These are phyloP conservation scores for Enoplosus armatus DNA, from an alignment of 2,797 vertebrate genomes.

Conservation along the genomic window DNA sequence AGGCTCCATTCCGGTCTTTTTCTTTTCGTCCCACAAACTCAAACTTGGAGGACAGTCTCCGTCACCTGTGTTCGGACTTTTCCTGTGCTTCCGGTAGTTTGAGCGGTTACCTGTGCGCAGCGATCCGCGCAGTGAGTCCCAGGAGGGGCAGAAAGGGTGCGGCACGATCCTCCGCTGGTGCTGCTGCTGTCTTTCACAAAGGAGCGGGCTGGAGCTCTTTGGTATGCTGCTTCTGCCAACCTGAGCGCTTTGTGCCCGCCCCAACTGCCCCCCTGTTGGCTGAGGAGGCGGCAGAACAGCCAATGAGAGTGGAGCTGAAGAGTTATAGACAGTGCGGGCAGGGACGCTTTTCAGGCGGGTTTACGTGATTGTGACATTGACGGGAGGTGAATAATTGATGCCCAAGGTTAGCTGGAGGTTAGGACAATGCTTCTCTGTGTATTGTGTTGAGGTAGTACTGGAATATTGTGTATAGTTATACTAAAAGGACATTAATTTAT, in stretches of 20 bases:
- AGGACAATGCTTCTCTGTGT: not conserved
- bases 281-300: not conserved
- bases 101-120: conserved; percentile 59
- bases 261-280: not conserved
- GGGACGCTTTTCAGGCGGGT: not conserved
- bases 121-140: conserved; percentile 1
- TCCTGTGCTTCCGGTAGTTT: conserved; percentile 38
- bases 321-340: conserved; percentile 27
- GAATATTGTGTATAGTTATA: not conserved
- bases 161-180: conserved; percentile 18
- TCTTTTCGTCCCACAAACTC: not conserved
- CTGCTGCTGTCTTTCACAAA: conserved; percentile 34
- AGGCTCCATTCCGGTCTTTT: not conserved
- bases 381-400: conserved; percentile 5
- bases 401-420: not conserved
- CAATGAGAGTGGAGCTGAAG: conserved; percentile 37
- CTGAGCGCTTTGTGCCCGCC: conserved; percentile 50
- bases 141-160: conserved; percentile 49
- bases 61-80: conserved; percentile 31
- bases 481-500: no score
- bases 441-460: not conserved
- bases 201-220: not conserved
- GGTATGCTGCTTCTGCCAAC: conserved; percentile 20
- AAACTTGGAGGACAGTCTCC: not conserved
- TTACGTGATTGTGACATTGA: not conserved